Conservation (phyloP, 2,797 vertebrate species). For the Pteropus rufus region DNA sequence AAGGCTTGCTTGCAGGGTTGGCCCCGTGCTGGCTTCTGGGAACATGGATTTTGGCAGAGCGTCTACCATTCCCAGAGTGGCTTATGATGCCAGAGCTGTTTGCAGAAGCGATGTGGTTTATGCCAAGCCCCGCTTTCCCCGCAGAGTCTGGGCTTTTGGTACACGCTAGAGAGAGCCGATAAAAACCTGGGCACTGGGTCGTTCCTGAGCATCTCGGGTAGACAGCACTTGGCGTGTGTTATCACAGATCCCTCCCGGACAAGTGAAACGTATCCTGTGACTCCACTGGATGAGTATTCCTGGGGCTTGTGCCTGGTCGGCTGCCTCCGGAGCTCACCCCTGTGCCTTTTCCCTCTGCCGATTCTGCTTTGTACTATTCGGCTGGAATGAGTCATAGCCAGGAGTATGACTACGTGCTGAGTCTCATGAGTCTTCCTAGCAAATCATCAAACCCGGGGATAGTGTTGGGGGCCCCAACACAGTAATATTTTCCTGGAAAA, state of each 20-base stretch:
- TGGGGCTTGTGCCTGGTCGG: not conserved
- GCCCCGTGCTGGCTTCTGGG: too few relatives aligned
- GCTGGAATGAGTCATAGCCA: not conserved
- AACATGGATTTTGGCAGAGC: not conserved
- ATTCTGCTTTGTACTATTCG: not conserved
- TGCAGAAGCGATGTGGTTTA: not conserved
- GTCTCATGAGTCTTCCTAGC: not conserved
- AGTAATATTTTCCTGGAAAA: not conserved
- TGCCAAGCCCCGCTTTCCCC: not conserved
- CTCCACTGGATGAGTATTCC: too few relatives aligned
- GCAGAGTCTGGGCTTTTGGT: not conserved
- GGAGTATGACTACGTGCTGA: not conserved
- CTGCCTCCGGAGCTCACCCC: not conserved
- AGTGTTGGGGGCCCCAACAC: not conserved
- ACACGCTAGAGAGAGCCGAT: not conserved
- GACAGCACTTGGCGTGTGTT: rapidly evolving
- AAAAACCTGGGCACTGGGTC: not conserved
- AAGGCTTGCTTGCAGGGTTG: not conserved
- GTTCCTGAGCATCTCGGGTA: not conserved
- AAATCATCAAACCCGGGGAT: not conserved
- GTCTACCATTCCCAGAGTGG: not conserved
- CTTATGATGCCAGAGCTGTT: not conserved
- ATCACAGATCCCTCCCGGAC: not conserved
- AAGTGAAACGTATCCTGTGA: not conserved
- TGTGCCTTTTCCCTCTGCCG: not conserved